phyloP scores from a whole-genome alignment of 2,888 invertebrate species.

The Drosophila borealis region DNA sequence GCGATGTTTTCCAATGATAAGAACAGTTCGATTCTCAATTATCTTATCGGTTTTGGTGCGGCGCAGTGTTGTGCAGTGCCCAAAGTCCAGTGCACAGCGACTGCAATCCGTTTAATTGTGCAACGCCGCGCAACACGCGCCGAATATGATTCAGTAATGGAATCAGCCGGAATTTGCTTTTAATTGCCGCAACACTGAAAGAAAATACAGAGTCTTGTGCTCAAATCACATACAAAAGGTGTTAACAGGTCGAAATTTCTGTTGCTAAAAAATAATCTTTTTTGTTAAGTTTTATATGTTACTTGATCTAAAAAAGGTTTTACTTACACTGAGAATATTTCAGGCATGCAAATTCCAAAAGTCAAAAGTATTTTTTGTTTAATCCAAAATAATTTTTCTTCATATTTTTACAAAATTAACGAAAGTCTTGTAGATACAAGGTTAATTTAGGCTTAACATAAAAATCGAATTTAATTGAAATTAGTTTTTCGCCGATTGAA shows the following conservation, averaged over 20 bases:
- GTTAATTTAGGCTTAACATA: no score
- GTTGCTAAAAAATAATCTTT: no score
- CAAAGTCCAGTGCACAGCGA: slow-evolving; percentile 50
- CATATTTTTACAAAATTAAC: no score
- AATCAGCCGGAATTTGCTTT: slow-evolving; percentile 32
- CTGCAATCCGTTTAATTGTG: slow-evolving; percentile 22
- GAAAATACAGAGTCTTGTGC: neutral
- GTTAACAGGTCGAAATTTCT: neutral
- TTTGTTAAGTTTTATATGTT: no score
- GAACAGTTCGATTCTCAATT: slow-evolving; percentile 29
- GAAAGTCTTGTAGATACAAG: no score
- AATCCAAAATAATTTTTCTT: no score
- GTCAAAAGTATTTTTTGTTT: no score
- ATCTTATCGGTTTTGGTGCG: slow-evolving; percentile 30
- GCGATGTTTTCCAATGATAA: slow-evolving; percentile 41
- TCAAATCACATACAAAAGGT: no score
- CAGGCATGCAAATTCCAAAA: no score
- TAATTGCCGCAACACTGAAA: slow-evolving; percentile 35
- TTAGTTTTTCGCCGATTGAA: neutral
- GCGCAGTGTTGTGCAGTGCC: slow-evolving; percentile 20
- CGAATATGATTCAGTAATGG: slow-evolving; percentile 39
- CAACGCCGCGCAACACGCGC: slow-evolving; percentile 28
- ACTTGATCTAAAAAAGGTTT: neutral
- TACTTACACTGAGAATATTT: no score
- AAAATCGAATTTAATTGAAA: no score